Percentiles rank a stretch among this genome's conserved stretches.
phyloP scores from a whole-genome alignment of 2,797 vertebrate genomes.

The Leptodactylus fallax region DNA sequence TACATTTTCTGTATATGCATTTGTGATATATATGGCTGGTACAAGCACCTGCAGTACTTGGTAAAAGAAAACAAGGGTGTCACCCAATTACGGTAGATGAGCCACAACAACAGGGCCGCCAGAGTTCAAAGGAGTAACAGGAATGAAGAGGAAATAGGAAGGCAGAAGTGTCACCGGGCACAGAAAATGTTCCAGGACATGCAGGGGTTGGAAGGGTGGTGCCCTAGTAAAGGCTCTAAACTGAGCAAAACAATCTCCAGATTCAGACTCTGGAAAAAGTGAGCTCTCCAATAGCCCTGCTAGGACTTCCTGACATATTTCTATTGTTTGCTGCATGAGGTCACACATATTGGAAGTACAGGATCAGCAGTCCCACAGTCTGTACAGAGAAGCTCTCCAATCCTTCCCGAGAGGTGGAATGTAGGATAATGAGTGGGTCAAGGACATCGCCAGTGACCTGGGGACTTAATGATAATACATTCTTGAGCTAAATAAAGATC shows the following conservation, averaged over 20 bases:
- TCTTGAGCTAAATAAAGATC: constrained; percentile 34
- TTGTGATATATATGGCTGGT: no score
- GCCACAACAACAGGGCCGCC: background rate
- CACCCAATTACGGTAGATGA: background rate
- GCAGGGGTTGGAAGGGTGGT: constrained; percentile 45
- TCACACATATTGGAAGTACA: constrained; percentile 64
- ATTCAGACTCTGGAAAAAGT: constrained; percentile 52
- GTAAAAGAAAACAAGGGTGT: constrained; percentile 27
- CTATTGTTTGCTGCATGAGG: constrained; percentile 62
- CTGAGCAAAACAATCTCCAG: constrained; percentile 53
- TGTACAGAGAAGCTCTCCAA: constrained; percentile 12
- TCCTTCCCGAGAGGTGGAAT: constrained; percentile 30
- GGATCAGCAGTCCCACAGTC: background rate
- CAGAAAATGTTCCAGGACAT: constrained; percentile 56
- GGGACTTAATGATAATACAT: constrained; percentile 34
- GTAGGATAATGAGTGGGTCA: constrained; percentile 43
- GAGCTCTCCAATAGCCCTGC: constrained; percentile 10
- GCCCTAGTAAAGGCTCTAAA: constrained; percentile 12
- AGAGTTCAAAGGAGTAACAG: constrained; percentile 44
- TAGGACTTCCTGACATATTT: constrained; percentile 55
- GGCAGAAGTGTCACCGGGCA: constrained; percentile 44
- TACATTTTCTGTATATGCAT: no score
- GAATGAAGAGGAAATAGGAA: constrained; percentile 56
- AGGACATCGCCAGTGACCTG: constrained; percentile 40
- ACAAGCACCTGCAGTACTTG: background rate